Conservation (phyloP, 2,888 invertebrate genomes). For the Danaus chrysippus region DNA sequence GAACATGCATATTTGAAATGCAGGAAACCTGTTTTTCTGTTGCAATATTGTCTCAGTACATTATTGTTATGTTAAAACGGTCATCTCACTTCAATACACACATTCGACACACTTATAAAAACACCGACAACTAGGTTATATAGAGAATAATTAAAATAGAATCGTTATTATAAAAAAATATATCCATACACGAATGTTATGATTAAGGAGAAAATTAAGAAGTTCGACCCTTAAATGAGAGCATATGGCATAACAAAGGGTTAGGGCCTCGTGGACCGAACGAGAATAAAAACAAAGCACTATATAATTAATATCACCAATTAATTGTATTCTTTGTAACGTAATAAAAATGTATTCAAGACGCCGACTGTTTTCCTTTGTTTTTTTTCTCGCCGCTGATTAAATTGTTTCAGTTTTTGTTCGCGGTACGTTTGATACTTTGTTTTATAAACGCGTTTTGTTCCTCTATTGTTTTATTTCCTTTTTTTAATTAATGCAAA, state of each 20-base stretch:
- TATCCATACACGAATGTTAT: neutral
- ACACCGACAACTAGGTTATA: neutral
- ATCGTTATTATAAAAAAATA: neutral
- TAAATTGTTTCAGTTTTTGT: constrained; percentile 42
- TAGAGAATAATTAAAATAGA: neutral
- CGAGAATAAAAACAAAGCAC: constrained; percentile 59
- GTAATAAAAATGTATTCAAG: constrained; percentile 40
- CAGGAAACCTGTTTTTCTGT: constrained; percentile 70
- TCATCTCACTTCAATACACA: constrained; percentile 71
- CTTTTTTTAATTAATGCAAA: constrained; percentile 14
- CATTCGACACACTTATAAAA: constrained; percentile 42
- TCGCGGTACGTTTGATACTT: constrained; percentile 34
- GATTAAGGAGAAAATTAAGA: constrained; percentile 25
- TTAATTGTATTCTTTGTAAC: constrained; percentile 65
- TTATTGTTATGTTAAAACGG: constrained; percentile 71
- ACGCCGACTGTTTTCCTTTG: constrained; percentile 39
- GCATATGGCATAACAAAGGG: constrained; percentile 54
- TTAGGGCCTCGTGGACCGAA: constrained; percentile 31
- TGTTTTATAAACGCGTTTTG: constrained; percentile 29
- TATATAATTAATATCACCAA: constrained; percentile 72
- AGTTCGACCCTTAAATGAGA: constrained; percentile 37
- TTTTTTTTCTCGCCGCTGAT: constrained; percentile 40
- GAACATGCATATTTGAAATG: constrained; percentile 47
- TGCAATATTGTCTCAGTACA: constrained; percentile 61
- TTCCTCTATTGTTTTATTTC: constrained; percentile 24